Conservation (phyloP, 2,113 vertebrate genomes). For the Meriones unguiculatus region DNA sequence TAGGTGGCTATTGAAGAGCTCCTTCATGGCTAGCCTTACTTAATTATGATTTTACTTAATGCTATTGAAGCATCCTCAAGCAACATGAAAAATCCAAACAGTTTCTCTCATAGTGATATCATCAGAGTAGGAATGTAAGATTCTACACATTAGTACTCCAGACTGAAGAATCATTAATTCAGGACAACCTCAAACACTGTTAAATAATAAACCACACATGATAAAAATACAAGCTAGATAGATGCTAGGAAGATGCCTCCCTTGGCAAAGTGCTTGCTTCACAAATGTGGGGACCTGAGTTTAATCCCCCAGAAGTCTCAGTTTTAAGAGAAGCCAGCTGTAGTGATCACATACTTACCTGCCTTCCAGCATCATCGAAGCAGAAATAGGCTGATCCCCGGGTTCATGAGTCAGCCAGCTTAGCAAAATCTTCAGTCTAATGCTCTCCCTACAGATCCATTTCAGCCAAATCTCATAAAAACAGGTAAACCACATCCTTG, state of each 20-base stretch:
- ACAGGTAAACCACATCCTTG: neutral
- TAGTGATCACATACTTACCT: neutral
- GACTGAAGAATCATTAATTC: neutral
- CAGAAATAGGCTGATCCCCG: neutral
- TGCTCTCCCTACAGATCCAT: neutral
- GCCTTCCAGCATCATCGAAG: neutral
- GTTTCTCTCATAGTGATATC: neutral
- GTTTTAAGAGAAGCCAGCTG: neutral
- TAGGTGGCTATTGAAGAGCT: no score
- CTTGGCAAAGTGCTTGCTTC: neutral
- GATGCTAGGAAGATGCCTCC: neutral
- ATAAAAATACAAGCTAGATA: neutral
- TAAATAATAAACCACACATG: neutral
- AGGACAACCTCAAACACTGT: neutral
- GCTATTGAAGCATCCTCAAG: neutral
- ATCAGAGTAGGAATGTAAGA: accelerated
- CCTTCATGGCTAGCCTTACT: neutral
- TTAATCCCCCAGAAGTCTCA: neutral
- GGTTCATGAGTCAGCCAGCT: neutral
- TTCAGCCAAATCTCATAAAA: neutral
- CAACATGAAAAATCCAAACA: neutral
- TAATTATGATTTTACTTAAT: neutral
- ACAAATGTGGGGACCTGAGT: neutral
- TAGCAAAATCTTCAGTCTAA: neutral
- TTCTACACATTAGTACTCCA: neutral